phyloP scores from a whole-genome alignment of 2,888 invertebrate genomes.

The Eupithecia tripunctaria region DNA sequence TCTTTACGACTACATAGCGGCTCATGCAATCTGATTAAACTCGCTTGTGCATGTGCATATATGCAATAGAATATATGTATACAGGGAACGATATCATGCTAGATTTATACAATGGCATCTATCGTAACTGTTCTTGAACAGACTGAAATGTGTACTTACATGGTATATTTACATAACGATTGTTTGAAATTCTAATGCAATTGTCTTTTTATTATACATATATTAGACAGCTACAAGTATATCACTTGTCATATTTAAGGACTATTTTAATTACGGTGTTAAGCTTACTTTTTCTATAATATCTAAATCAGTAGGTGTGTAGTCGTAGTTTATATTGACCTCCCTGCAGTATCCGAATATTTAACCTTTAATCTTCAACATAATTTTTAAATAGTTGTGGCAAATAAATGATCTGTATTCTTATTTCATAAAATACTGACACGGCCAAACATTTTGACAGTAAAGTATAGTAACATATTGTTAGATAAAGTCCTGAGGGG shows the following conservation, averaged over 20 bases:
- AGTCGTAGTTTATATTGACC: not conserved
- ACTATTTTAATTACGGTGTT: not conserved
- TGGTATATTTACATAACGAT: not conserved
- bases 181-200: not conserved
- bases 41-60: slow-evolving; percentile 8
- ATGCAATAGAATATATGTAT: slow-evolving; percentile 6
- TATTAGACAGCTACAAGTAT: too few relatives aligned
- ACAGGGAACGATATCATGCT: not conserved
- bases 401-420: too few relatives aligned
- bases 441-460: not conserved
- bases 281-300: not conserved
- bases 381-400: not conserved
- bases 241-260: not conserved
- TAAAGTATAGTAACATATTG: slow-evolving; percentile 27
- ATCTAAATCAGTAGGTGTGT: not conserved
- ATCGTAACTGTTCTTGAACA: not conserved
- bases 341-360: not conserved
- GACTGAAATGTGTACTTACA: not conserved
- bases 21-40: slow-evolving; percentile 46
- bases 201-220: not conserved
- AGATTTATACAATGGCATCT: not conserved
- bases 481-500: slow-evolving; percentile 49
- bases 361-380: not conserved
- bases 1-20: slow-evolving; percentile 59
- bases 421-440: not conserved